Conservation (phyloP, 2,113 vertebrate genomes). For the Carlito syrichta region DNA sequence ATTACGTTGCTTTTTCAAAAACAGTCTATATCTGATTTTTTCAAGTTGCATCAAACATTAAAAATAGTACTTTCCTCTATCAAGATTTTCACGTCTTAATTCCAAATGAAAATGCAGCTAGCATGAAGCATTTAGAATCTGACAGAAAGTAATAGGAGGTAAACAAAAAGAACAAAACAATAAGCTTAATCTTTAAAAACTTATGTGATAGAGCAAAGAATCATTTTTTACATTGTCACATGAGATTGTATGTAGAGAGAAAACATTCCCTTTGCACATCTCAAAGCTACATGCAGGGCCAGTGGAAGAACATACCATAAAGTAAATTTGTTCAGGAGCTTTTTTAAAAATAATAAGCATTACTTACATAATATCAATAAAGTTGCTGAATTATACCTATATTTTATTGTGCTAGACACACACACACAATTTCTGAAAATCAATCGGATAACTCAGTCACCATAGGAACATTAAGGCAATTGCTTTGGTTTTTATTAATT, state of each 20-base stretch:
- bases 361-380: slow-evolving; percentile 50
- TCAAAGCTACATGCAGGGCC: background rate
- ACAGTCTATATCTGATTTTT: background rate
- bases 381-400: background rate
- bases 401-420: slow-evolving; percentile 27
- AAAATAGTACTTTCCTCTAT: background rate
- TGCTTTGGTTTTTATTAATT: slow-evolving; percentile 61
- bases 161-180: background rate
- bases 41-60: background rate
- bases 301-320: background rate
- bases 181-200: background rate
- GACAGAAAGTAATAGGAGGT: background rate
- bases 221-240: background rate
- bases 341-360: slow-evolving; percentile 32
- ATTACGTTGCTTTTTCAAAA: background rate
- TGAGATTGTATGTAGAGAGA: background rate
- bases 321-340: slow-evolving; percentile 25
- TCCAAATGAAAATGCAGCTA: slow-evolving; percentile 6
- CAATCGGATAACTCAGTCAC: background rate
- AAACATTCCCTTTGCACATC: background rate
- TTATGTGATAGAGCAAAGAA: background rate
- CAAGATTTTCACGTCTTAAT: background rate
- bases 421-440: background rate
- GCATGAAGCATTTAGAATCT: background rate
- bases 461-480: background rate